These are phyloP conservation scores for Anolis sagrei DNA, from an alignment of 2,113 vertebrate genomes.

Conservation along the genomic window DNA sequence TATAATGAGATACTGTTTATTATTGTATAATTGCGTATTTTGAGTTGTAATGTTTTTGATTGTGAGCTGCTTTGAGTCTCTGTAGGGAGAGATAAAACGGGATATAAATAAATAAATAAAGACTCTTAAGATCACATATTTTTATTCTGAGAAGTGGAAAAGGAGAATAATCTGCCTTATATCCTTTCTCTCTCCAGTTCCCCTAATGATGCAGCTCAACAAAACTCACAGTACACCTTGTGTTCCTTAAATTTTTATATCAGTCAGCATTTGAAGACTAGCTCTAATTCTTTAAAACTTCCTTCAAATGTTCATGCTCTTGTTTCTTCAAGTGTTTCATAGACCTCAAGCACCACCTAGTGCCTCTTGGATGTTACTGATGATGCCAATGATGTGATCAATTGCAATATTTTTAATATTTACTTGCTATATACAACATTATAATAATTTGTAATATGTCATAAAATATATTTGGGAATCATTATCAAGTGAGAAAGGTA, in stretches of 20 bases:
- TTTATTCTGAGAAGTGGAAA: background rate
- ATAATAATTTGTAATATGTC: background rate
- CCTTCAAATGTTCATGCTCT: background rate
- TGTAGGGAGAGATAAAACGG: too few relatives aligned
- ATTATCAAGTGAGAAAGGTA: too few relatives aligned
- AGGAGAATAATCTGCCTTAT: background rate
- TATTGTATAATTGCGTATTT: too few relatives aligned
- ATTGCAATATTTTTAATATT: background rate
- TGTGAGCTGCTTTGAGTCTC: too few relatives aligned
- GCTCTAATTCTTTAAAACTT: background rate
- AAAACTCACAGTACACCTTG: background rate
- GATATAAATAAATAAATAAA: too few relatives aligned
- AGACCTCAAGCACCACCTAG: slow-evolving; percentile 48
- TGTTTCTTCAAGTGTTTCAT: background rate
- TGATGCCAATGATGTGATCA: background rate
- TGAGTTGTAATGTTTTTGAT: too few relatives aligned
- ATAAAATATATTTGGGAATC: background rate
- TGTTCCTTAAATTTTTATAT: background rate
- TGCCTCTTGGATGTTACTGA: slow-evolving; percentile 17
- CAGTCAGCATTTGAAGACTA: background rate
- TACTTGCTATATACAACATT: background rate
- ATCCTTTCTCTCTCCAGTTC: background rate
- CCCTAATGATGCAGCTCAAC: background rate
- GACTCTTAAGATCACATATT: background rate
- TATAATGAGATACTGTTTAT: too few relatives aligned